phyloP scores from a whole-genome alignment of 2,113 vertebrate genomes.

The Lasiurus borealis region DNA sequence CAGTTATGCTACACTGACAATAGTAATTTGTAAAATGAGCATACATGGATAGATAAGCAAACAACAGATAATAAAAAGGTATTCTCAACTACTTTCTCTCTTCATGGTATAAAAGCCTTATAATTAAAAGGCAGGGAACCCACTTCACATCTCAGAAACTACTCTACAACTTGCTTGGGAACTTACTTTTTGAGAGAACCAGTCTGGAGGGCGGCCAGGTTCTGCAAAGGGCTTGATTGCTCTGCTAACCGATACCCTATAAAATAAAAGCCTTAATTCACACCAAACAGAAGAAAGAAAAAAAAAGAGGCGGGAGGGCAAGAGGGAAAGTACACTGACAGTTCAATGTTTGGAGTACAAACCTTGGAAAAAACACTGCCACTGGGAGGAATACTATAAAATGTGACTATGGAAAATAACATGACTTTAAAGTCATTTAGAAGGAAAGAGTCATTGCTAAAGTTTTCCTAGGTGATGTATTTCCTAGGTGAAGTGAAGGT shows the following conservation, averaged over 20 bases:
- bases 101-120: conserved; percentile 38
- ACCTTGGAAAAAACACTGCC: conserved; percentile 32
- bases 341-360: conserved; percentile 23
- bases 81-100: not conserved
- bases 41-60: not conserved
- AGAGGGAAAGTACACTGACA: not conserved
- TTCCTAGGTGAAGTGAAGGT: conserved; percentile 47
- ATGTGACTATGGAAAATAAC: conserved; percentile 52
- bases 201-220: conserved; percentile 96
- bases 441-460: not conserved
- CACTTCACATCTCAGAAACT: conserved; percentile 5
- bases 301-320: not conserved
- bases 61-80: not conserved
- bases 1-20: not conserved
- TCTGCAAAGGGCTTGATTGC: conserved; percentile 99
- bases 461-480: not conserved
- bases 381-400: not conserved
- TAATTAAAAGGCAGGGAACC: conserved; percentile 39
- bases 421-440: not conserved
- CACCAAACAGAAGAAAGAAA: not conserved
- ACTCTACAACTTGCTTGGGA: not conserved
- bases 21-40: not conserved
- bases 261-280: conserved; percentile 54
- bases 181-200: conserved; percentile 99
- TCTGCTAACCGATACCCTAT: conserved; percentile 98